A percentile compares a stretch with the other conserved stretches of the same genome.
Evolutionary conservation across 1,140 invertebrate genomes (phyloP).

Genomic region (Drosophila willistoni): DNA sequence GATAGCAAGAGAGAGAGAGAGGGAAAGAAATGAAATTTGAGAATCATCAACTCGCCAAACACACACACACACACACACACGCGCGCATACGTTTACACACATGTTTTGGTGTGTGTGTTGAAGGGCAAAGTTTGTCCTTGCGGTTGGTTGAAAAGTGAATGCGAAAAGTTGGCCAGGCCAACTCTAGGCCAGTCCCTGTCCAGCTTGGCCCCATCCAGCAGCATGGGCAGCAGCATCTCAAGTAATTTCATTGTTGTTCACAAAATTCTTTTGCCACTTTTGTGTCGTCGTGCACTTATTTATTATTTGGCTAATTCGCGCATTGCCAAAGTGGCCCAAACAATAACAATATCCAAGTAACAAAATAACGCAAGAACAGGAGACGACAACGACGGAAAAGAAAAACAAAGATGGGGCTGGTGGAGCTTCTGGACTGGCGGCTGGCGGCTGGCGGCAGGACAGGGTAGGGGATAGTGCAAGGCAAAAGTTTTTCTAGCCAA

Average conservation of each 20-base stretch:
- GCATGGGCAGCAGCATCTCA: constrained; percentile 38
- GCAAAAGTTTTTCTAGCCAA: constrained; percentile 65
- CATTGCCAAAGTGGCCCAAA: constrained; percentile 68
- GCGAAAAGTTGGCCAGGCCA: constrained; percentile 25
- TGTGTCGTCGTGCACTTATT: constrained; percentile 71
- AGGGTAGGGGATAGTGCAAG: constrained; percentile 19
- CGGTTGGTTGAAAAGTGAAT: constrained; percentile 23
- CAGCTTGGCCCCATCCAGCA: constrained; percentile 1
- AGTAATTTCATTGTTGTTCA: constrained; percentile 77
- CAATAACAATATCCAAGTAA: constrained; percentile 55
- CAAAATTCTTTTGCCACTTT: constrained; percentile 68
- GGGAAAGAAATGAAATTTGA: constrained; percentile 31
- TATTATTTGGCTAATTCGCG: constrained; percentile 81
- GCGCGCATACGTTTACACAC: constrained; percentile 1
- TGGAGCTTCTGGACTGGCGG: background rate
- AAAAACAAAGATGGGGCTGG: background rate
- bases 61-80: constrained; percentile 3
- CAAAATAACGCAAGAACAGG: constrained; percentile 32
- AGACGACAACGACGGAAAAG: background rate
- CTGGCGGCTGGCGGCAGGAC: background rate
- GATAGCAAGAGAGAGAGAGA: constrained; percentile 1
- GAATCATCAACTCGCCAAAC: constrained; percentile 45
- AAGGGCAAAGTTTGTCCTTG: constrained; percentile 45
- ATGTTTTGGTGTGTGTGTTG: background rate
- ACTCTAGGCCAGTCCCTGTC: constrained; percentile 31